Evolutionary conservation across 1,140 invertebrate genomes (phyloP).

Genomic region (Calosoma granatense): DNA sequence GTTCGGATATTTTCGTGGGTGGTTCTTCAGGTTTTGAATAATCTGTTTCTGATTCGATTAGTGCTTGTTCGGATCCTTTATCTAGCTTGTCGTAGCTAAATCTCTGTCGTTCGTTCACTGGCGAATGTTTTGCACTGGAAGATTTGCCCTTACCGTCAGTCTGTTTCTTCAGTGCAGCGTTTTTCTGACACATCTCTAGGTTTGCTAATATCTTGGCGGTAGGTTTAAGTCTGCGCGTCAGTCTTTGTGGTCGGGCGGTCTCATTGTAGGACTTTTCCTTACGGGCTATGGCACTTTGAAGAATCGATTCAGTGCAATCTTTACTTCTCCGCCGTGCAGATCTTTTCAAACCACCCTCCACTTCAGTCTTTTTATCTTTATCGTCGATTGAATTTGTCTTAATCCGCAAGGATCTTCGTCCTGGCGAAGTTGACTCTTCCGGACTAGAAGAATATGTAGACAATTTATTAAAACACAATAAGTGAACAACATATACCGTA

Average conservation of each 20-base stretch:
- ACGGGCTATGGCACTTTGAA: constrained; percentile 45
- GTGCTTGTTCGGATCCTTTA: not conserved
- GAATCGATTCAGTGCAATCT: constrained; percentile 38
- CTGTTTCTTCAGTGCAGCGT: constrained; percentile 16
- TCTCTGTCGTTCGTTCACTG: not conserved
- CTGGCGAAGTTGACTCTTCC: constrained; percentile 30
- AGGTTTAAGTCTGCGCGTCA: constrained; percentile 25
- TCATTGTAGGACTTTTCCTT: constrained; percentile 45
- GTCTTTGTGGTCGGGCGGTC: constrained; percentile 25
- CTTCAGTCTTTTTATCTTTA: constrained; percentile 26
- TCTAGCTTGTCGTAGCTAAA: not conserved
- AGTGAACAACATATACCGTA: not conserved
- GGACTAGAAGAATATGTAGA: constrained; percentile 19
- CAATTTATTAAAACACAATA: not conserved
- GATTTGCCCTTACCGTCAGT: constrained; percentile 16
- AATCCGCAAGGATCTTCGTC: constrained; percentile 38
- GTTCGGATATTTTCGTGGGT: not conserved
- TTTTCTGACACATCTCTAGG: constrained; percentile 16
- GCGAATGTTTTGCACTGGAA: not conserved
- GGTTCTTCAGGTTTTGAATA: not conserved
- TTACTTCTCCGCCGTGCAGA: constrained; percentile 38
- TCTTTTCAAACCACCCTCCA: constrained; percentile 33
- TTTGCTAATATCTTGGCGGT: constrained; percentile 28
- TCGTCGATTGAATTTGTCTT: constrained; percentile 33
- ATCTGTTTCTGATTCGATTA: not conserved